A percentile compares a stretch with the other conserved stretches of the same genome.
Evolutionary conservation across 2,888 invertebrate species (phyloP).

Genomic region (Marasmarcha lunaedactyla): DNA sequence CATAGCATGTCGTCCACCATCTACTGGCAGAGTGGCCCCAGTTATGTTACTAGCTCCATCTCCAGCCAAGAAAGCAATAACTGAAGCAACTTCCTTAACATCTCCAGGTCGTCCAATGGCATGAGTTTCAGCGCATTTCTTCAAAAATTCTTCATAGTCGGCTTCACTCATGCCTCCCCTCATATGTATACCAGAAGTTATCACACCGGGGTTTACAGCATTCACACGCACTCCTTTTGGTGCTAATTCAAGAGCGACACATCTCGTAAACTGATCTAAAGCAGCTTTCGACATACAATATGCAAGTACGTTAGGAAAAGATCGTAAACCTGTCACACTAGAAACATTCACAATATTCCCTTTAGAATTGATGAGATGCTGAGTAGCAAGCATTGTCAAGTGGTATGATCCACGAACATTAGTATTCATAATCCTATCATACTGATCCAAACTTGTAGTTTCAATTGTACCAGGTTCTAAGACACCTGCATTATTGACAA

Average conservation of each 20-base stretch:
- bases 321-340: slow-evolving; percentile 88
- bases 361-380: slow-evolving; percentile 82
- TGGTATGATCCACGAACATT: slow-evolving; percentile 85
- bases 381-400: slow-evolving; percentile 85
- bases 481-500: slow-evolving; percentile 92
- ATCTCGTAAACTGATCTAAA: slow-evolving; percentile 93
- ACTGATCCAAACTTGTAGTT: slow-evolving; percentile 83
- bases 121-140: slow-evolving; percentile 86
- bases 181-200: slow-evolving; percentile 88
- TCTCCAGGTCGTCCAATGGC: slow-evolving; percentile 89
- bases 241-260: slow-evolving; percentile 86
- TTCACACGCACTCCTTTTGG: slow-evolving; percentile 86
- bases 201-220: slow-evolving; percentile 93
- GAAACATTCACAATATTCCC: slow-evolving; percentile 94
- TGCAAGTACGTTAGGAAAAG: slow-evolving; percentile 89
- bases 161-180: slow-evolving; percentile 79
- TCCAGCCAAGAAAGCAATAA: slow-evolving; percentile 91
- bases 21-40: slow-evolving; percentile 85
- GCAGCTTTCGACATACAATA: slow-evolving; percentile 95
- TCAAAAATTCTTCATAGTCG: slow-evolving; percentile 83
- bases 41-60: slow-evolving; percentile 87
- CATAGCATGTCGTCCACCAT: slow-evolving; percentile 90
- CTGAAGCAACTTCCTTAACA: slow-evolving; percentile 85
- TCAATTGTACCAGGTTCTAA: slow-evolving; percentile 85
- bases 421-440: slow-evolving; percentile 86